Conservation (phyloP, 2,113 vertebrate species). For the Paramisgurnus dabryanus region DNA sequence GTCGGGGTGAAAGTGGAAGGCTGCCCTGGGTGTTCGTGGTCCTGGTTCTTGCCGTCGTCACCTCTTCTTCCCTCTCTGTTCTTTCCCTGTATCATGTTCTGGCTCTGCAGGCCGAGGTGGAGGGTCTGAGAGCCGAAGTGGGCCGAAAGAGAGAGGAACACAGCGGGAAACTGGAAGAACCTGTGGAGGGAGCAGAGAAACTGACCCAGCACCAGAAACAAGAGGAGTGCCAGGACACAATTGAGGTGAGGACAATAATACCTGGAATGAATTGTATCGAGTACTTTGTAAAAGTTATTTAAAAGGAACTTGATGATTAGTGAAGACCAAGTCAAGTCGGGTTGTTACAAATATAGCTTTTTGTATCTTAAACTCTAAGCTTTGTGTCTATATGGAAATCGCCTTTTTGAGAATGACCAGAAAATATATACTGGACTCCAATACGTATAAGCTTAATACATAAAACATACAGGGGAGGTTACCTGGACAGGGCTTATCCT, state of each 20-base stretch:
- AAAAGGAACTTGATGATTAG: no score
- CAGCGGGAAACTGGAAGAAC: constrained; percentile 45
- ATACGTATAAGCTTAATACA: no score
- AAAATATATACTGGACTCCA: no score
- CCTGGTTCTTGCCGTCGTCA: constrained; percentile 77
- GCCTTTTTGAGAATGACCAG: no score
- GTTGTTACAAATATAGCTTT: no score
- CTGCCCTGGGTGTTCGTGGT: constrained; percentile 71
- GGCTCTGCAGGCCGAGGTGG: constrained; percentile 83
- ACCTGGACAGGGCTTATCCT: no score
- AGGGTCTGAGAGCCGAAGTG: constrained; percentile 74
- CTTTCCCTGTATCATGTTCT: constrained; percentile 81
- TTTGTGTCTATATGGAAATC: no score
- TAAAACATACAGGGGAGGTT: no score
- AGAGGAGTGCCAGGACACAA: neutral
- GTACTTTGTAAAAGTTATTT: no score
- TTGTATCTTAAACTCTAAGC: no score
- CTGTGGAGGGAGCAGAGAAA: constrained; percentile 52
- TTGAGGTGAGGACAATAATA: constrained; percentile 27
- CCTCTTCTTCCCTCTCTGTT: constrained; percentile 81
- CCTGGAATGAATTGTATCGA: neutral
- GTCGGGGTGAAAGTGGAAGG: constrained; percentile 53
- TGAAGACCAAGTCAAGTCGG: no score
- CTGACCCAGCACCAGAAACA: constrained; percentile 1
- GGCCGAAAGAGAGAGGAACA: constrained; percentile 65